Evolutionary conservation across 2,888 invertebrate genomes (phyloP).

Genomic region (Zaprionus lineosus): DNA sequence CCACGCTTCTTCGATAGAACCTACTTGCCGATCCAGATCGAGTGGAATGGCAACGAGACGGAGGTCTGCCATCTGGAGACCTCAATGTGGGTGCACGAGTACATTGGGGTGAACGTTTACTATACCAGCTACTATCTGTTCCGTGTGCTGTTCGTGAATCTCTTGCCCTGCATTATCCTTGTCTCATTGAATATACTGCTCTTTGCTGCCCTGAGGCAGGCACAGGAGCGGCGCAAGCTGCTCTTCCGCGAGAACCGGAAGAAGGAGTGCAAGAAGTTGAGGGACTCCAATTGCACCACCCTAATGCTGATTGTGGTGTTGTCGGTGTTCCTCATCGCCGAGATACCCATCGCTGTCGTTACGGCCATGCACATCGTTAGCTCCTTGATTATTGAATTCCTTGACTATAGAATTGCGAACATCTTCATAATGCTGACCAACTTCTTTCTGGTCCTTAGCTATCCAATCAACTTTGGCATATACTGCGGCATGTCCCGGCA

Average conservation of each 20-base stretch:
- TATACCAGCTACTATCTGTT: constrained; percentile 92
- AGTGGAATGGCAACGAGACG: constrained; percentile 87
- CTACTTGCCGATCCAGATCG: constrained; percentile 85
- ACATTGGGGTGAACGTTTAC: constrained; percentile 89
- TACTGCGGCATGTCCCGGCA: constrained; percentile 98
- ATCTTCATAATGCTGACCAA: constrained; percentile 92
- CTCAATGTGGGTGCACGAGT: constrained; percentile 88
- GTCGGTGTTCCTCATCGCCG: constrained; percentile 91
- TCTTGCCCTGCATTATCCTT: constrained; percentile 93
- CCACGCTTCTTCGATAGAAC: constrained; percentile 91
- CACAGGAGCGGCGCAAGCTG: constrained; percentile 90
- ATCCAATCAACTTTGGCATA: constrained; percentile 96
- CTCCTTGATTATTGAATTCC: constrained; percentile 87
- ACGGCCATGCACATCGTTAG: constrained; percentile 92
- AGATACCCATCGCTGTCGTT: constrained; percentile 92
- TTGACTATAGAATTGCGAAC: constrained; percentile 91
- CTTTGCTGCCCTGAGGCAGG: constrained; percentile 92
- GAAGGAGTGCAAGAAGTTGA: constrained; percentile 89
- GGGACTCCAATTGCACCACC: constrained; percentile 91
- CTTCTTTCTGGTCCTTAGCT: constrained; percentile 94
- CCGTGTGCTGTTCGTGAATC: constrained; percentile 94
- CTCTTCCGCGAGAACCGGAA: constrained; percentile 90
- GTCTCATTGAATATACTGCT: constrained; percentile 94
- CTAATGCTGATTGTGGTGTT: constrained; percentile 94
- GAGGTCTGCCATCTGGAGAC: constrained; percentile 87